Conservation (phyloP, 23 tunicate genomes). For the Trididemnum nubilum region DNA sequence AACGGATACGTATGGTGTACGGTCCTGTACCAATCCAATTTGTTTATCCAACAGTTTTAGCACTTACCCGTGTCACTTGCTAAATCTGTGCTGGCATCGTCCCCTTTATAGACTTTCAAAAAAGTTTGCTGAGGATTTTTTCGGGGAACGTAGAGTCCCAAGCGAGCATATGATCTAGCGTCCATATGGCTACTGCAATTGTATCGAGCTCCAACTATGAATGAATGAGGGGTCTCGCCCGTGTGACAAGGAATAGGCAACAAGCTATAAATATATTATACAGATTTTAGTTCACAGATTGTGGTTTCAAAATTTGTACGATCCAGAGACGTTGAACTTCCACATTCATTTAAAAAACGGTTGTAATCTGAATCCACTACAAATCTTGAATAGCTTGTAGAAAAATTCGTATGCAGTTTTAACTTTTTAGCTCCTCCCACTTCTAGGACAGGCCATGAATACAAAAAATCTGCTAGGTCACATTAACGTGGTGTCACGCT, state of each 20-base stretch:
- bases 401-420: no score
- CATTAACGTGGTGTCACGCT: no score
- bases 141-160: conserved; percentile 83
- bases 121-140: conserved; percentile 71
- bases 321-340: background rate
- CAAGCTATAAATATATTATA: conserved; percentile 59
- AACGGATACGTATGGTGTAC: no score
- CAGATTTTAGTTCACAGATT: no score
- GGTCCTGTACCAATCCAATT: no score
- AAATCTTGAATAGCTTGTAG: background rate
- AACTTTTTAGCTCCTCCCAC: no score
- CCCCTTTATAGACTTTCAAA: conserved; percentile 72
- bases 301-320: no score
- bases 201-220: conserved; percentile 83
- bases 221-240: conserved; percentile 82
- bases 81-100: conserved; percentile 47
- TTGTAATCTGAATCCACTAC: background rate
- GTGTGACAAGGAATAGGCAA: conserved; percentile 83
- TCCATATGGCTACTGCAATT: conserved; percentile 82
- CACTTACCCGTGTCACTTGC: conserved; percentile 61
- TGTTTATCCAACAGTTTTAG: no score
- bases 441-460: no score
- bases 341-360: background rate
- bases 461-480: no score
- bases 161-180: conserved; percentile 68